Evolutionary conservation across 1,140 invertebrate species (phyloP), one percentile per base, ranked within the genome.

Genomic region (Mactra quadrangularis): DNA sequence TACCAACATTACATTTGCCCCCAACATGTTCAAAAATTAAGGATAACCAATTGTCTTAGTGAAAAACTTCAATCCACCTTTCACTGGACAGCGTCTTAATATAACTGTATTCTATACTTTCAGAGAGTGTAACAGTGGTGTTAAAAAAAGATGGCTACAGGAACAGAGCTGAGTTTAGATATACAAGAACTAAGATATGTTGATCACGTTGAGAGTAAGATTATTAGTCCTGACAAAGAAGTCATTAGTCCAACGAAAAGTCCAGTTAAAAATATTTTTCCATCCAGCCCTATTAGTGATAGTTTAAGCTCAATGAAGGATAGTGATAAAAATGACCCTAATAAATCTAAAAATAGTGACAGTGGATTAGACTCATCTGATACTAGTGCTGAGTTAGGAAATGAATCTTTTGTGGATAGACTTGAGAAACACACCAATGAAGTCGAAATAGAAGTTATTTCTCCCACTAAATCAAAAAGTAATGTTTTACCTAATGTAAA

Each of bases 241-340:
- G 47, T 68, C 15, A 81, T 81, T 19, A 81, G 77, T 81, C 77
- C 64, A 60, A 55, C 66, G 31, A 81, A 81, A 71, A 27, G 9
- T 29, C 38, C 57, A 62, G 19, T 29, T 22, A 60, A 76, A 27
- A 25, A n/a, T 22, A 19, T 45, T 29, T 57, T 50, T 33, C 0
- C 38, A 27, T 31, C 19, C 1, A 35, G 35, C 25, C 2, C 29
- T 55, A 31, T 22, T 25, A 55, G 50, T 29, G 35, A 76, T 62
- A 22, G 19, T n/a, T 29, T 45, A 45, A 55, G 19, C 9, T 3
- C 22, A 1, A 33, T 55, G 3, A 57, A 35, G 22, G 38, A 38
- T 0, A 75, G 2, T 60, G 53, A 11, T 35, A 27, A 57, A 41
- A 7, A 9, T 41, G 72, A 60, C 13, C 38, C 27, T 15, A 27